phyloP scores from a whole-genome alignment of 2,888 invertebrate species.

The Pristionchus fissidentatus region DNA sequence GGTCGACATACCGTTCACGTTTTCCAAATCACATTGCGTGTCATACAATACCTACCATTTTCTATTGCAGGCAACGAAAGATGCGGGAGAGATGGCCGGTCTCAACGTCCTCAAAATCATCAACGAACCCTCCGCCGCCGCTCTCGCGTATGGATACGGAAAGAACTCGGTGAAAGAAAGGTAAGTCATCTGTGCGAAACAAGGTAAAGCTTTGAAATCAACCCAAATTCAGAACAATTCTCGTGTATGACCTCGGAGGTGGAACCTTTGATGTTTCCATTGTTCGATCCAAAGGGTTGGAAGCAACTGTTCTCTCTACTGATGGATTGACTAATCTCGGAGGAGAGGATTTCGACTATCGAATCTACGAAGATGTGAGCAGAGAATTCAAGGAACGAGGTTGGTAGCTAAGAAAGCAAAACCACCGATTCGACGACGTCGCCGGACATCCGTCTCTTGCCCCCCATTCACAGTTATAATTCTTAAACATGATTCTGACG shows the following conservation, averaged over 20 bases:
- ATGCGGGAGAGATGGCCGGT: slow-evolving; percentile 8
- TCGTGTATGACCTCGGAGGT: slow-evolving; percentile 43
- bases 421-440: too few species aligned
- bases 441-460: too few species aligned
- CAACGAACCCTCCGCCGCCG: slow-evolving; percentile 10
- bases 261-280: slow-evolving; percentile 46
- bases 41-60: neutral
- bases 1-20: too few species aligned
- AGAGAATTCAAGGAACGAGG: neutral
- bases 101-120: neutral
- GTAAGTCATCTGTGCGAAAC: neutral
- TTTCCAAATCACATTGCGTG: neutral
- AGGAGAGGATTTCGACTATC: slow-evolving; percentile 45
- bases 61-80: slow-evolving; percentile 4
- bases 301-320: neutral
- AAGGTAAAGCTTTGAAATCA: neutral
- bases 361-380: neutral
- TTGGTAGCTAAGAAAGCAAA: too few species aligned
- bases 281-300: slow-evolving; percentile 4
- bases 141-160: neutral
- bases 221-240: slow-evolving; percentile 19
- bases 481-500: too few species aligned
- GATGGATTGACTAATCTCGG: slow-evolving; percentile 47
- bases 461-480: too few species aligned
- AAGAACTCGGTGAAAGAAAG: neutral